These are phyloP conservation scores for Oophaga pumilio DNA, from an alignment of 2,113 vertebrate species.

Conservation along the genomic window DNA sequence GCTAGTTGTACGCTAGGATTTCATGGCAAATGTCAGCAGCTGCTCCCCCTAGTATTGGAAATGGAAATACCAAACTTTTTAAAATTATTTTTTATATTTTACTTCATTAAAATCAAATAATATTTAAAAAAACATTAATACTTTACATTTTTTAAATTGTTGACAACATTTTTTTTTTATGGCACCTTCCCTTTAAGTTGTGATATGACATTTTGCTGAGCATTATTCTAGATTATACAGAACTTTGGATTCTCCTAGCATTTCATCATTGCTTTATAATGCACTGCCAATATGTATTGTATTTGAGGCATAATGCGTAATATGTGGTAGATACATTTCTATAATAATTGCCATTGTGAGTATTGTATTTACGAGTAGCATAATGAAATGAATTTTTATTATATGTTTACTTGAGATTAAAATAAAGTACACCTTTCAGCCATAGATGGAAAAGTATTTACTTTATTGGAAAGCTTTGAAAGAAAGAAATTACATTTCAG, in stretches of 20 bases:
- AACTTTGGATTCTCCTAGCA: neutral
- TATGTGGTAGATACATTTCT: neutral
- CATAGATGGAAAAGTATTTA: constrained; percentile 13
- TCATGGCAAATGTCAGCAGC: no score
- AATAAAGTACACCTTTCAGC: constrained; percentile 5
- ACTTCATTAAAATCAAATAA: no score
- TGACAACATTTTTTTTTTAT: neutral
- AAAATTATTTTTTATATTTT: no score
- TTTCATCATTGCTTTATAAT: neutral
- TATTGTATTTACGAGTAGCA: constrained; percentile 23
- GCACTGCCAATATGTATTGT: neutral
- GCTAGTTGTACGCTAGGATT: no score
- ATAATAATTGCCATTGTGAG: constrained; percentile 10
- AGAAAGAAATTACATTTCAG: constrained; percentile 21
- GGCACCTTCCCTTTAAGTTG: neutral
- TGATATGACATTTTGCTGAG: neutral
- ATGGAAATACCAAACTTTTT: no score
- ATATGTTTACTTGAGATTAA: neutral
- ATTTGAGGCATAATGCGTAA: neutral
- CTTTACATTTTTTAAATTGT: no score
- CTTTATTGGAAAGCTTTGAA: constrained; percentile 12
- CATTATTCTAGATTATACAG: neutral
- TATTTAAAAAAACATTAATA: no score
- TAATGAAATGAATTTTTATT: constrained; percentile 15
- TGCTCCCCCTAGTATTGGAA: no score